Base-by-base conservation (phyloP, 2,113 vertebrate genomes). In the Siniperca chuatsi region DNA sequence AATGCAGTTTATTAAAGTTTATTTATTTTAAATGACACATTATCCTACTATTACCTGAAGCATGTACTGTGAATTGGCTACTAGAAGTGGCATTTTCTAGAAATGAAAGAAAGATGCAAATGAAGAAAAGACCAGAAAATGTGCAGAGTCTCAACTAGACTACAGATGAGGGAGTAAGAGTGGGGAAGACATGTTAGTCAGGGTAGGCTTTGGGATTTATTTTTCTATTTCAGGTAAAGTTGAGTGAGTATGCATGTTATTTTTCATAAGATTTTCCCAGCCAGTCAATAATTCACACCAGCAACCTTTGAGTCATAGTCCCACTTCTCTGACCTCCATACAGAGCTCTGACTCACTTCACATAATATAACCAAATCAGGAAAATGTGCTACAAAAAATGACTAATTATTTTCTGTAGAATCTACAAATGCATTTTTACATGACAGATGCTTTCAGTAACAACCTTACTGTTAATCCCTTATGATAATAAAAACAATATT, bases 251-350 rank as follows among this genome's bases (percentile, higher is more conserved):
- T 68, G 29, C 25, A 57, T 75, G 73, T 79, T 88, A 55, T 80
- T 88, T 91, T 87, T 70, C 61, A 75, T 87, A 60, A 79, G 46
- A 74, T 69, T 86, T 76, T 81, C 72, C 64, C 81, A 83, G 69
- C 52, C 58, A 85, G 82, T 92, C 89, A 79, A 84, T 90, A 90
- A 87, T 88, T 92, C 77, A 92, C 84, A 80, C 61, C 35, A 65
- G 78, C 79, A 83, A 89, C 68, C 78, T 90, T 82, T 90, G 84
- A 92, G 86, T 87, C 89, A 91, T 62, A 80, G 81, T 80, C 76
- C 54, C 76, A 71, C 70, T 78, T 52, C 72, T 73, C 70, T 86
- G 92, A 90, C 87, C 90, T 86, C 84, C 76, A 71, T 79, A 74
- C 65, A 65, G 54, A 70, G 84, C 75, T 83, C 67, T 89, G 79